These are phyloP conservation scores for Periophthalmodon schlosseri DNA, from an alignment of 2,113 vertebrate species.

Conservation along the genomic window DNA sequence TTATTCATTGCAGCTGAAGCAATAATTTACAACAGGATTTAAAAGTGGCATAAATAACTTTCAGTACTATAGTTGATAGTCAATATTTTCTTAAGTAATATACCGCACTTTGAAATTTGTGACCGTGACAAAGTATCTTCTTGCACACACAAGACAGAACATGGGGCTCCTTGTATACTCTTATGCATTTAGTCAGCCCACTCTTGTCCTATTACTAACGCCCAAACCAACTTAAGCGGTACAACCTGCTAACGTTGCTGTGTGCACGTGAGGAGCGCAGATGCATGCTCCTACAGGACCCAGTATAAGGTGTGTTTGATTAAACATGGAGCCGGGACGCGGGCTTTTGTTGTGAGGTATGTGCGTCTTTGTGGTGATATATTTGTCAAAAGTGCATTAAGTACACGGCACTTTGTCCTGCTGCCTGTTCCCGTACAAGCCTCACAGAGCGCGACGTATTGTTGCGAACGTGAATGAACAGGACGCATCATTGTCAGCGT, in stretches of 20 bases:
- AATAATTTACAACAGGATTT: too few relatives aligned
- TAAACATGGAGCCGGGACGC: constrained; percentile 32
- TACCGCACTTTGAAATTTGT: too few relatives aligned
- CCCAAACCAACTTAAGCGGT: background rate
- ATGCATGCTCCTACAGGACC: constrained; percentile 67
- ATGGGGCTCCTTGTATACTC: too few relatives aligned
- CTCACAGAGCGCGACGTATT: constrained; percentile 41
- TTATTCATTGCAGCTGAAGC: too few relatives aligned
- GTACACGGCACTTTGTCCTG: constrained; percentile 40
- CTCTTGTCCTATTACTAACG: background rate
- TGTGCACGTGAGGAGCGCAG: background rate
- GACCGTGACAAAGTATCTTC: background rate
- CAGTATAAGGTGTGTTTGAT: constrained; percentile 59
- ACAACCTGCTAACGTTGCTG: background rate
- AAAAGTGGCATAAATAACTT: too few relatives aligned
- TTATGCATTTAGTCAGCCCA: too few relatives aligned
- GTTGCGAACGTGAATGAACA: constrained; percentile 50
- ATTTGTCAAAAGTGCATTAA: constrained; percentile 35
- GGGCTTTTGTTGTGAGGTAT: constrained; percentile 57
- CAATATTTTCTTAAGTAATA: too few relatives aligned
- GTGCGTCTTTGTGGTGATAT: constrained; percentile 22
- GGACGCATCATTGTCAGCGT: background rate
- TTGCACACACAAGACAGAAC: background rate
- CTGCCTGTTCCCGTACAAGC: constrained; percentile 34
- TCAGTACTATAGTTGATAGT: too few relatives aligned